Conservation (phyloP, 2,113 vertebrate species). For the Acanthochromis polyacanthus region DNA sequence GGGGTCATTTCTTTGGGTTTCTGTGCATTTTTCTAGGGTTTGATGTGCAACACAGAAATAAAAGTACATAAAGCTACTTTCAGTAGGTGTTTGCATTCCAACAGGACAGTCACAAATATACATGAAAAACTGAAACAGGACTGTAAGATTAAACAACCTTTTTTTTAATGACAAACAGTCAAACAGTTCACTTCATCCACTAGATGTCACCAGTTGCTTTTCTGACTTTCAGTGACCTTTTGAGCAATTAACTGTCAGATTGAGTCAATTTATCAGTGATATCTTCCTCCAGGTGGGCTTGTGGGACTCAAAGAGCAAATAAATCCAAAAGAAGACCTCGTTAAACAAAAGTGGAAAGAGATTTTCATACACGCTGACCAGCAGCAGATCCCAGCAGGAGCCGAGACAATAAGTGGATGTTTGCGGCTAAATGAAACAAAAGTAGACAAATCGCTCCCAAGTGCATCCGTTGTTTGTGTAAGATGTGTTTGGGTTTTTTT, state of each 20-base stretch:
- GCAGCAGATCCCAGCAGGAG: slow-evolving; percentile 33
- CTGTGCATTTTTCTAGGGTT: no score
- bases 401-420: slow-evolving; percentile 52
- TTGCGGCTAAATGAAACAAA: slow-evolving; percentile 8
- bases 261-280: neutral
- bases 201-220: slow-evolving; percentile 66
- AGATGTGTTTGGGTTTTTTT: slow-evolving; percentile 18
- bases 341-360: neutral
- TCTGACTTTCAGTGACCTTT: slow-evolving; percentile 2
- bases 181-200: slow-evolving; percentile 39
- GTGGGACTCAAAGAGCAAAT: neutral
- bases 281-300: neutral
- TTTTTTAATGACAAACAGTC: no score
- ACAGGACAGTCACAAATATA: no score
- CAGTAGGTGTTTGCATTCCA: no score
- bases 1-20: no score
- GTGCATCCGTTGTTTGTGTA: slow-evolving; percentile 13
- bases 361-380: neutral
- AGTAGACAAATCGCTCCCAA: slow-evolving; percentile 24
- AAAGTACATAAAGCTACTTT: no score
- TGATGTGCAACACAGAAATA: no score
- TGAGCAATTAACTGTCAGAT: no score
- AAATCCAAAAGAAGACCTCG: slow-evolving; percentile 23
- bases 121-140: no score
- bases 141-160: no score